These are phyloP conservation scores for Nemurella pictetii DNA, from an alignment of 2,888 invertebrate species.

Conservation along the genomic window DNA sequence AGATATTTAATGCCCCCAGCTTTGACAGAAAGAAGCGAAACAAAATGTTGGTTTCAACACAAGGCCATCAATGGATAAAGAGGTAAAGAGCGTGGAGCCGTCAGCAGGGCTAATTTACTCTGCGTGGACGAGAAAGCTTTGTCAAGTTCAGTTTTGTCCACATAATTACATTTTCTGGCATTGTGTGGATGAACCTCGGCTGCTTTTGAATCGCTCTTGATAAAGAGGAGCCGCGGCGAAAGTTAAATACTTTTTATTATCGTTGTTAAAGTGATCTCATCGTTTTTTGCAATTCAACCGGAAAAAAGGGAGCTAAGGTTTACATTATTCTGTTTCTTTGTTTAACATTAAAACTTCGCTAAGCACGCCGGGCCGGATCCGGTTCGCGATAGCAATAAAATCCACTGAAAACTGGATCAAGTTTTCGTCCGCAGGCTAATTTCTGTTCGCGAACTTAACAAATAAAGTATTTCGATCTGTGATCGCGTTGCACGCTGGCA, in stretches of 20 bases:
- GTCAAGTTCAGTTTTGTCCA: not conserved
- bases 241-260: conserved; percentile 8
- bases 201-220: not conserved
- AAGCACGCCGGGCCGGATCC: not conserved
- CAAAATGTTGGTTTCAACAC: not conserved
- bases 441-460: not conserved
- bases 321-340: conserved; percentile 9
- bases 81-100: not conserved
- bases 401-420: not conserved
- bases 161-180: not conserved
- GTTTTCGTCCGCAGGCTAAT: not conserved
- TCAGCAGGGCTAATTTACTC: not conserved
- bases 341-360: not conserved
- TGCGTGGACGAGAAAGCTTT: not conserved
- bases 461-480: too few relatives aligned
- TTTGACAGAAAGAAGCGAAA: not conserved
- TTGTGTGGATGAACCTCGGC: not conserved
- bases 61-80: not conserved
- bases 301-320: not conserved
- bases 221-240: not conserved
- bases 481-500: too few relatives aligned
- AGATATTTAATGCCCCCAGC: too few relatives aligned
- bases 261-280: conserved; percentile 4
- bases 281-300: conserved; percentile 9
- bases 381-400: not conserved